Percentiles rank a stretch among this genome's conserved stretches.
phyloP scores from a whole-genome alignment of 2,113 vertebrate species.

The Mirounga angustirostris region DNA sequence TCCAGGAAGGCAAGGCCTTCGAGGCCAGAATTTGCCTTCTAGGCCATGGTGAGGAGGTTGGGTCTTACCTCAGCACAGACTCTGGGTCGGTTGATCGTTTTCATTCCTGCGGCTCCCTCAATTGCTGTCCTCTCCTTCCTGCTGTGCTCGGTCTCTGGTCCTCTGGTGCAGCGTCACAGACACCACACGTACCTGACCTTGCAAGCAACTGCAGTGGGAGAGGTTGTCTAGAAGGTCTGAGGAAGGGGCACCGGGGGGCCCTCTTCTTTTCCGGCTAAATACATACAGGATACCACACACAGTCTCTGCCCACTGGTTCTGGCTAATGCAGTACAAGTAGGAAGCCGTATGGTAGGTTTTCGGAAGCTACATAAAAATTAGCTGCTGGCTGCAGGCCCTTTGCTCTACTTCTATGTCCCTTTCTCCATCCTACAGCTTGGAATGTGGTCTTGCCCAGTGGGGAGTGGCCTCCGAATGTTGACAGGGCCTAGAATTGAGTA shows the following conservation, averaged over 20 bases:
- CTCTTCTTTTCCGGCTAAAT: background rate
- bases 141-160: background rate
- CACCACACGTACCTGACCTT: background rate
- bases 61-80: background rate
- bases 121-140: background rate
- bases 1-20: background rate
- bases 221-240: background rate
- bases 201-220: background rate
- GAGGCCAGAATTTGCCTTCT: background rate
- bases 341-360: background rate
- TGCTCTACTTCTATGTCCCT: background rate
- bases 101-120: background rate
- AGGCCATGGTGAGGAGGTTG: background rate
- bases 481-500: too few species aligned
- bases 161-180: background rate
- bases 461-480: too few species aligned
- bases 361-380: background rate
- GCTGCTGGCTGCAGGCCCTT: background rate
- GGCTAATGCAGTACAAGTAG: background rate
- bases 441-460: background rate
- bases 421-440: background rate
- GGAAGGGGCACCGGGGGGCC: background rate
- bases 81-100: background rate
- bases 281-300: background rate
- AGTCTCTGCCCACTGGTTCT: background rate